Base-by-base conservation (phyloP, 2,888 invertebrate genomes). In the Brachyptera putata region DNA sequence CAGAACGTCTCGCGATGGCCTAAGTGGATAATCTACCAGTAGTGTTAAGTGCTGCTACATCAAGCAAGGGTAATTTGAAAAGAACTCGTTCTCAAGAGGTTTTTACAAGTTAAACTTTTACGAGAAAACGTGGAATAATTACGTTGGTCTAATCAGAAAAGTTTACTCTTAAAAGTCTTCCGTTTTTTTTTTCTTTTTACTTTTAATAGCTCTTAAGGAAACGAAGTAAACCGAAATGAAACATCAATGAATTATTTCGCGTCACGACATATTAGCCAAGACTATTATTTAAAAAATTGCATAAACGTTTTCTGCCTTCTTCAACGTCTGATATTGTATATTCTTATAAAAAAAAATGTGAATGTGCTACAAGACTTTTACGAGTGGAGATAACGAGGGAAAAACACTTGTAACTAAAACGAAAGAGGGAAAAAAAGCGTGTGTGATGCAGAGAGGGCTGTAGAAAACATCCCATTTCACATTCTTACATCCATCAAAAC, bases 81-180 rank as follows among this genome's bases (percentile, higher is more conserved):
- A 53, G 34, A 36, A 53, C 16, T 50, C 25, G 49, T 18, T 26
- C 34, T 21, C 16, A 34, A 34, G 37, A 53, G 30, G 21, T 30
- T 34, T 53, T 53, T 53, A 34, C 34, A 53, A 53, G 18, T 36
- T 53, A 9, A 36, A 50, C 50, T 26, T 30, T 50, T 21, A 30
- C n/a, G 50, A 53, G 30, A 53, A 53, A 21, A 36, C 53, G 53
- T 53, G 53, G 53, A 53, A 53, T 53, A 53, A 53, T 53, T 53
- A 36, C 36, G 16, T 9, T 53, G 16, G 53, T 13, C 18, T 30
- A 53, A 36, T 53, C 16, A 30, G 16, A n/a, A 53, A 53, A 53
- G 21, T 53, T 53, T 30, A 36, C 22, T 53, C 18, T 53, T 34
- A 16, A 53, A 53, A 53, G 21, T 3, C 30, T 30, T 30, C 34